Conservation (phyloP, 1,140 invertebrate genomes). For the Ceratina calcarata region DNA sequence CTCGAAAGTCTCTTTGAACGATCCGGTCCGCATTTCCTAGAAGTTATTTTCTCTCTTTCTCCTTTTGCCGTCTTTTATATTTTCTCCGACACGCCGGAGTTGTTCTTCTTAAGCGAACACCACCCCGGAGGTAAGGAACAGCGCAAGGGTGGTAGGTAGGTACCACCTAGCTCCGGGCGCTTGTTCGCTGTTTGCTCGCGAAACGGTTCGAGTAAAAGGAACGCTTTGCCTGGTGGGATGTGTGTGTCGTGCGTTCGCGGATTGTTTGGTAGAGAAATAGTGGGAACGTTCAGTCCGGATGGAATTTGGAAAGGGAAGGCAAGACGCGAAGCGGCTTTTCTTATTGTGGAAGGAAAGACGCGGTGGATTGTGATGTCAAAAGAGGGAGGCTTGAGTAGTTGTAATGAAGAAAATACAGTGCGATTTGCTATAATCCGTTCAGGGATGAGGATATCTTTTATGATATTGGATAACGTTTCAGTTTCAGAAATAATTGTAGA, state of each 20-base stretch:
- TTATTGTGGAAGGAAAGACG: not conserved
- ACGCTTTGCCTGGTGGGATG: not conserved
- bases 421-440: too few species aligned
- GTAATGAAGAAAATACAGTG: not conserved
- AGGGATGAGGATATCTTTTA: too few species aligned
- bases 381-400: not conserved
- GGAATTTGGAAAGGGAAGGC: not conserved
- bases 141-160: too few species aligned
- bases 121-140: not conserved
- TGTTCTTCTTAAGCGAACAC: slow-evolving; percentile 10
- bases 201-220: not conserved
- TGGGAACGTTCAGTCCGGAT: not conserved
- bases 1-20: not conserved
- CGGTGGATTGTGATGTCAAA: not conserved
- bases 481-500: too few species aligned
- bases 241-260: not conserved
- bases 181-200: not conserved
- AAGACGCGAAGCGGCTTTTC: not conserved
- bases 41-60: not conserved
- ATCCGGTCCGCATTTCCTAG: not conserved
- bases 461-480: too few species aligned
- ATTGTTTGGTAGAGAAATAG: slow-evolving; percentile 8
- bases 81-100: not conserved
- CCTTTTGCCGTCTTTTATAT: not conserved
- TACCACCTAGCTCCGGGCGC: too few species aligned